phyloP scores from a whole-genome alignment of 2,113 vertebrate genomes.

The Phalacrocorax aristotelis region DNA sequence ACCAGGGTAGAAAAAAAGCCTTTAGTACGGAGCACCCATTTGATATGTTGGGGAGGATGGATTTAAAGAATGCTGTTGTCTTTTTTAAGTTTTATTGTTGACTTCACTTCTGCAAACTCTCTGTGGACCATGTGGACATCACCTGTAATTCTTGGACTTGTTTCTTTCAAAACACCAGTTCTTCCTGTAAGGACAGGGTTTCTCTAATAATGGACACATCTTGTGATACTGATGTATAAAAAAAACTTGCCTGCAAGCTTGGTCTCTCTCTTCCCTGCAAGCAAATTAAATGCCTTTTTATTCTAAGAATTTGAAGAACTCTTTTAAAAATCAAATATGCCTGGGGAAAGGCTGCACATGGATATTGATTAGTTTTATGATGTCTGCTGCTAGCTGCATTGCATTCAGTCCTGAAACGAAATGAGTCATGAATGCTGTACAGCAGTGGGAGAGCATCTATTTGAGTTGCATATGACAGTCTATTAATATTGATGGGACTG shows the following conservation, averaged over 20 bases:
- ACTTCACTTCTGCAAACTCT: neutral
- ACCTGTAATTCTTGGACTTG: neutral
- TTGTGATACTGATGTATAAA: neutral
- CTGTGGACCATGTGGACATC: neutral
- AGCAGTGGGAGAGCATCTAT: neutral
- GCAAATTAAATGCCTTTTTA: conserved; percentile 58
- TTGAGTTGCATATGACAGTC: neutral
- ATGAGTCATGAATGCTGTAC: neutral
- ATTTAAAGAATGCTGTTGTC: neutral
- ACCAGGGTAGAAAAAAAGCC: neutral
- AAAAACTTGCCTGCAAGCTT: neutral
- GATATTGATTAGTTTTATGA: neutral
- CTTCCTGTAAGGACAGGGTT: neutral
- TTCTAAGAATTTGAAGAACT: conserved; percentile 19
- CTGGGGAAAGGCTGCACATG: neutral
- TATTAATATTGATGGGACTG: neutral
- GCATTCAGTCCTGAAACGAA: neutral
- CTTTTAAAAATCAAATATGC: conserved; percentile 7
- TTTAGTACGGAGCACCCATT: neutral
- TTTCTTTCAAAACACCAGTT: neutral
- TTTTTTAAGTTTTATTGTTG: neutral
- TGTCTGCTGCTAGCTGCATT: neutral
- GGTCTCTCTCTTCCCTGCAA: neutral
- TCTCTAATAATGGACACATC: neutral
- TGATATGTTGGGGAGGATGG: neutral